Percentiles rank a stretch among this genome's conserved stretches.
Conservation (phyloP, 2,888 invertebrate species). For the Athalia cordata region DNA sequence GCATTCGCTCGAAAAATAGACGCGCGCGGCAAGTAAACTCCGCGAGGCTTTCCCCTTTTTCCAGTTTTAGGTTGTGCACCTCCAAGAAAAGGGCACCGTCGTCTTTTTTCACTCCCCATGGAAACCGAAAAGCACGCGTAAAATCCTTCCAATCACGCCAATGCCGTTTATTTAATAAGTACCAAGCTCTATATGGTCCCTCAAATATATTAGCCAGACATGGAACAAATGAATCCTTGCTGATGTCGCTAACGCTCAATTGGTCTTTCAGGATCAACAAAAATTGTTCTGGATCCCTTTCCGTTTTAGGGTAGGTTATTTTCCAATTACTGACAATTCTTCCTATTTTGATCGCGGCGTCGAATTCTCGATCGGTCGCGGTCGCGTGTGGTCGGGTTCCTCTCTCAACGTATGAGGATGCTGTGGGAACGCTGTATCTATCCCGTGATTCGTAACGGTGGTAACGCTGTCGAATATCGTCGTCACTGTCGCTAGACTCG, state of each 20-base stretch:
- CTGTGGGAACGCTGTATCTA: not conserved
- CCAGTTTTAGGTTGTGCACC: constrained; percentile 45
- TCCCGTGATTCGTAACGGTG: not conserved
- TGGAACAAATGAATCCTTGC: constrained; percentile 42
- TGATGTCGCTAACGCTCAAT: constrained; percentile 44
- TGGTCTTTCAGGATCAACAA: constrained; percentile 48
- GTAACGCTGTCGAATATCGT: not conserved
- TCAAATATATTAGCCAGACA: constrained; percentile 46
- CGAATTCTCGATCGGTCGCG: constrained; percentile 22
- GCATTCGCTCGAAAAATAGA: constrained; percentile 48
- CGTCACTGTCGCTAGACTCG: constrained; percentile 43
- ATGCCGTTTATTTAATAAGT: constrained; percentile 45
- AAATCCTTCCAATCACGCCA: constrained; percentile 49
- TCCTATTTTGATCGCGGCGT: constrained; percentile 45
- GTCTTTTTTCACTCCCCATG: constrained; percentile 21
- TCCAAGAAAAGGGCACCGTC: constrained; percentile 47
- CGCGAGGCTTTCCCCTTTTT: constrained; percentile 46
- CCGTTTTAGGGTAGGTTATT: constrained; percentile 46
- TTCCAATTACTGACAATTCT: constrained; percentile 44
- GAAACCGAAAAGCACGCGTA: constrained; percentile 46
- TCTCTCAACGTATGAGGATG: not conserved
- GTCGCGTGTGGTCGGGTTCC: not conserved
- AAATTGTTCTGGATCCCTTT: constrained; percentile 49
- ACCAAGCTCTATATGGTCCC: constrained; percentile 42
- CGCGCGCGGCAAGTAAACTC: constrained; percentile 50